phyloP scores from a whole-genome alignment of 2,888 invertebrate genomes.

The Drosophila kambysellisi region DNA sequence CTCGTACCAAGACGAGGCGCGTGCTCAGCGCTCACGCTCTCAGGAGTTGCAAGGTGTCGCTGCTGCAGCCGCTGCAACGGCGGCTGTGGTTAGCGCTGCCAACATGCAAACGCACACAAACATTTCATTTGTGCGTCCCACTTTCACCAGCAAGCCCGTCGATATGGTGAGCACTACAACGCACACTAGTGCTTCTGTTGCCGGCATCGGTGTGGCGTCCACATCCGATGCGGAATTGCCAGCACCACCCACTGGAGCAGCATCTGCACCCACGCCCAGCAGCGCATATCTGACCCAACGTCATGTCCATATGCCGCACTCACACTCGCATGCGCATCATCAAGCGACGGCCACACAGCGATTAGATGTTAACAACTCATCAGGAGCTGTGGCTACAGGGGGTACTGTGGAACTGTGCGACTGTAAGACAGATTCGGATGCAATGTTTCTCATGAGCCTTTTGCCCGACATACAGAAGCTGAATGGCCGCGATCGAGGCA shows the following conservation, averaged over 20 bases:
- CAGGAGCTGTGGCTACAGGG: slow-evolving; percentile 30
- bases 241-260: slow-evolving; percentile 36
- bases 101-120: slow-evolving; percentile 67
- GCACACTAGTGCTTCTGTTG: slow-evolving; percentile 33
- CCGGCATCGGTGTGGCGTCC: slow-evolving; percentile 19
- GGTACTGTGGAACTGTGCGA: slow-evolving; percentile 77
- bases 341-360: slow-evolving; percentile 45
- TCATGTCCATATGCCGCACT: slow-evolving; percentile 46
- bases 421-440: slow-evolving; percentile 85
- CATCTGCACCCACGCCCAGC: slow-evolving; percentile 25
- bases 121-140: slow-evolving; percentile 81
- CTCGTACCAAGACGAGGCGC: slow-evolving; percentile 73
- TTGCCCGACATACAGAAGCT: slow-evolving; percentile 84
- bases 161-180: slow-evolving; percentile 82
- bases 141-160: slow-evolving; percentile 76
- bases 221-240: slow-evolving; percentile 43
- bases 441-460: slow-evolving; percentile 84
- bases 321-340: slow-evolving; percentile 55
- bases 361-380: slow-evolving; percentile 53
- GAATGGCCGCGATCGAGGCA: slow-evolving; percentile 84
- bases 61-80: slow-evolving; percentile 12
- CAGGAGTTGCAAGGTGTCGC: slow-evolving; percentile 66
- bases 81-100: slow-evolving; percentile 26
- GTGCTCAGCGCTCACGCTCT: slow-evolving; percentile 69
- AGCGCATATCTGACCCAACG: slow-evolving; percentile 55